A percentile compares a stretch with the other conserved stretches of the same genome.
Conservation (phyloP, 2,888 invertebrate genomes). For the Xestia sexstrigata region DNA sequence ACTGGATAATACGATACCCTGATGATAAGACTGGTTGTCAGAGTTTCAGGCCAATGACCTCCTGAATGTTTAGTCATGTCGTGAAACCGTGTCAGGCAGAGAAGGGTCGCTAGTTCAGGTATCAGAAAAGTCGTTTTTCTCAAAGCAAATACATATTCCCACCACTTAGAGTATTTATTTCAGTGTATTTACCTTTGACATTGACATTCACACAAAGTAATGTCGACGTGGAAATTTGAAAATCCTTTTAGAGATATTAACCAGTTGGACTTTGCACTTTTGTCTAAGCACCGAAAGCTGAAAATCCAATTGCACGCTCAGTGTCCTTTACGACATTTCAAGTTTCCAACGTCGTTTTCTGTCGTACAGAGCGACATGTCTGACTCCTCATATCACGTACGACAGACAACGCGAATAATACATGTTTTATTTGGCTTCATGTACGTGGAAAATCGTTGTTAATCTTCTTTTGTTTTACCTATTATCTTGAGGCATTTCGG, state of each 20-base stretch:
- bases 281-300: neutral
- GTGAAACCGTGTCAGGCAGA: neutral
- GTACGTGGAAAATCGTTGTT: neutral
- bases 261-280: neutral
- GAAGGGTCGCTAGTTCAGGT: neutral
- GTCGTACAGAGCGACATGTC: neutral
- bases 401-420: constrained; percentile 9
- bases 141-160: neutral
- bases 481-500: neutral
- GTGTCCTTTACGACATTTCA: neutral
- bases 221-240: neutral
- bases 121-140: neutral
- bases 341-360: neutral
- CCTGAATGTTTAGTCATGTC: neutral
- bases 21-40: no score
- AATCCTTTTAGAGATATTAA: neutral
- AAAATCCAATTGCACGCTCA: neutral
- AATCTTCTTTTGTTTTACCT: neutral
- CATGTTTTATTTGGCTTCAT: constrained; percentile 1
- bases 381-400: neutral
- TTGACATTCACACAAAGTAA: constrained; percentile 32
- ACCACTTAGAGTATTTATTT: neutral
- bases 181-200: constrained; percentile 16
- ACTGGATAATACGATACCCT: neutral
- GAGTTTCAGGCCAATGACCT: neutral